phyloP scores from a whole-genome alignment of 1,140 invertebrate species.

The Nomia melanderi region DNA sequence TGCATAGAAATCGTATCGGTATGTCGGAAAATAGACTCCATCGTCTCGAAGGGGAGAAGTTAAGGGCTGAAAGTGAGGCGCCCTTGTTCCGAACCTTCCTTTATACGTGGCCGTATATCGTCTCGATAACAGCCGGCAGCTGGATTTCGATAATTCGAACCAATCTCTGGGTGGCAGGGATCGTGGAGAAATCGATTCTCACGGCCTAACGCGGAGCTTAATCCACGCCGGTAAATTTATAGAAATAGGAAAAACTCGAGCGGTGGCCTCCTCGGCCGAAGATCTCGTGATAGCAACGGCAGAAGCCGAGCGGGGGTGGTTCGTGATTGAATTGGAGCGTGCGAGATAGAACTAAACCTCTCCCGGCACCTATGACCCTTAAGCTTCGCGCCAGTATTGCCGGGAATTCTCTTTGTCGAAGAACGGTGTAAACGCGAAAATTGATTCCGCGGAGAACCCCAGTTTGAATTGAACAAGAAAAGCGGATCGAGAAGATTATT shows the following conservation, averaged over 20 bases:
- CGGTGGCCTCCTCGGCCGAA: too few relatives aligned
- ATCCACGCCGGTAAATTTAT: constrained; percentile 14
- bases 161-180: not conserved
- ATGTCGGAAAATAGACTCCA: too few relatives aligned
- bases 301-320: not conserved
- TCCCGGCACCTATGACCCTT: constrained; percentile 9
- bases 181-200: constrained; percentile 15
- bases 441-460: not conserved
- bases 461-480: not conserved
- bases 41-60: not conserved
- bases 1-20: too few relatives aligned
- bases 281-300: constrained; percentile 12
- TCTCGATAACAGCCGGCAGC: not conserved
- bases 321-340: constrained; percentile 33
- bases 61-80: not conserved
- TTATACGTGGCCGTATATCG: not conserved
- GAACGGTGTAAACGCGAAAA: not conserved
- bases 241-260: constrained; percentile 14
- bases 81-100: not conserved
- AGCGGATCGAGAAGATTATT: not conserved
- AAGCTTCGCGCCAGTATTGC: too few relatives aligned
- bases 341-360: constrained; percentile 21
- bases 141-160: constrained; percentile 6
- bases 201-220: not conserved
- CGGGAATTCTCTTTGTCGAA: not conserved